These are phyloP conservation scores for Crenuchus spilurus DNA, from an alignment of 2,797 vertebrate genomes.

Conservation along the genomic window DNA sequence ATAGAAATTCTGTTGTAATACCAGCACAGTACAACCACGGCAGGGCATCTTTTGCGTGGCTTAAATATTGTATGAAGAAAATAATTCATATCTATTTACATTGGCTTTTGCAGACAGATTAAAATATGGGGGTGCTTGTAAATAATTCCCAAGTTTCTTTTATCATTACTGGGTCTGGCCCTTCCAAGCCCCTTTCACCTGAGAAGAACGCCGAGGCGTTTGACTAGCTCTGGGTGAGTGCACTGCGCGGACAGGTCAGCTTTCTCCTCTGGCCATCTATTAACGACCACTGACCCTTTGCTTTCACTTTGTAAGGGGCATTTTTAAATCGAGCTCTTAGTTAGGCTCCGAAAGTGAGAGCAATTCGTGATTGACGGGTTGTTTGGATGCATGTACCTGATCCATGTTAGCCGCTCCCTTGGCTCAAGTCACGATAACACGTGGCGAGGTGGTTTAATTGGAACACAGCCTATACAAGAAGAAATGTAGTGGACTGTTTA, in stretches of 20 bases:
- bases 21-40: background rate
- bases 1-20: background rate
- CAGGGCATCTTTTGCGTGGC: background rate
- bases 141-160: too few relatives aligned
- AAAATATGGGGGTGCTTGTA: too few relatives aligned
- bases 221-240: constrained; percentile 48
- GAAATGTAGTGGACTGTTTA: background rate
- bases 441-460: background rate
- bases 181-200: constrained; percentile 1
- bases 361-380: background rate
- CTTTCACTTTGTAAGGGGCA: constrained; percentile 52
- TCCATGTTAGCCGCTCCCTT: background rate
- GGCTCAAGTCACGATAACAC: background rate
- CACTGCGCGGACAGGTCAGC: constrained; percentile 74
- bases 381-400: constrained; percentile 1
- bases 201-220: constrained; percentile 17
- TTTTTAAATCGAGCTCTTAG: constrained; percentile 34
- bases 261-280: constrained; percentile 75
- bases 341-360: constrained; percentile 37
- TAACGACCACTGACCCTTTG: constrained; percentile 60
- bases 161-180: too few relatives aligned
- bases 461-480: background rate
- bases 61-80: background rate
- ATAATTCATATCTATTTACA: background rate
- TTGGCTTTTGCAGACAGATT: background rate